Percentiles rank a stretch among this genome's conserved stretches.
phyloP scores from a whole-genome alignment of 2,888 invertebrate genomes.

The Fragum whitleyi region DNA sequence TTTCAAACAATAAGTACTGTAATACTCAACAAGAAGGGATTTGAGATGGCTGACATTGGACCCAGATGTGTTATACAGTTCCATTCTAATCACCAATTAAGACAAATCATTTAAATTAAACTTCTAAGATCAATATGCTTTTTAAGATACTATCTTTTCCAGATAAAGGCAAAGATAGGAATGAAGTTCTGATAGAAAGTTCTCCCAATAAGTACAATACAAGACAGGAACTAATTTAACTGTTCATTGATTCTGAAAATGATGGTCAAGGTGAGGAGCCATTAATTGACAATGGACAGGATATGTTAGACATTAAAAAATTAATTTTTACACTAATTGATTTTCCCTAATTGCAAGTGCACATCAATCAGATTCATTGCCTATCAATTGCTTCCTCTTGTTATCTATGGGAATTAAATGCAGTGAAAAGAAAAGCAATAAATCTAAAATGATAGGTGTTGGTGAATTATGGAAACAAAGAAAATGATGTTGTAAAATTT shows the following conservation, averaged over 20 bases:
- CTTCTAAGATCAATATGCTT: not conserved
- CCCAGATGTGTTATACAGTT: constrained; percentile 48
- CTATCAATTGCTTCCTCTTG: constrained; percentile 10
- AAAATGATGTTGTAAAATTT: not conserved
- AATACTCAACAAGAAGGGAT: constrained; percentile 46
- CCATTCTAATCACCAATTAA: constrained; percentile 20
- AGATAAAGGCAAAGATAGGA: not conserved
- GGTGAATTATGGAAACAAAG: not conserved
- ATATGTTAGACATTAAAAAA: constrained; percentile 20
- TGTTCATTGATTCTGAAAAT: constrained; percentile 29
- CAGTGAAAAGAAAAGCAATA: constrained; percentile 3
- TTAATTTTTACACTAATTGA: constrained; percentile 12
- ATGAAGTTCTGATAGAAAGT: not conserved
- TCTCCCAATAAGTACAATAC: constrained; percentile 7
- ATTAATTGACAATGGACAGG: constrained; percentile 23
- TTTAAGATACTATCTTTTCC: not conserved
- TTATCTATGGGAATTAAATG: not conserved
- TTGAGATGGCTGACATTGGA: constrained; percentile 54
- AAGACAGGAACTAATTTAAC: constrained; percentile 25
- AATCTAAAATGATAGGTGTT: constrained; percentile 24
- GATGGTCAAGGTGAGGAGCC: constrained; percentile 8
- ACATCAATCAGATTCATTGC: not conserved
- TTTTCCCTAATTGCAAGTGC: constrained; percentile 17
- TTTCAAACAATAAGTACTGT: constrained; percentile 36
- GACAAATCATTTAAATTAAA: too few relatives aligned